Evolutionary conservation across 2,113 vertebrate genomes (phyloP).

Genomic region (Paradoxurus hermaphroditus): DNA sequence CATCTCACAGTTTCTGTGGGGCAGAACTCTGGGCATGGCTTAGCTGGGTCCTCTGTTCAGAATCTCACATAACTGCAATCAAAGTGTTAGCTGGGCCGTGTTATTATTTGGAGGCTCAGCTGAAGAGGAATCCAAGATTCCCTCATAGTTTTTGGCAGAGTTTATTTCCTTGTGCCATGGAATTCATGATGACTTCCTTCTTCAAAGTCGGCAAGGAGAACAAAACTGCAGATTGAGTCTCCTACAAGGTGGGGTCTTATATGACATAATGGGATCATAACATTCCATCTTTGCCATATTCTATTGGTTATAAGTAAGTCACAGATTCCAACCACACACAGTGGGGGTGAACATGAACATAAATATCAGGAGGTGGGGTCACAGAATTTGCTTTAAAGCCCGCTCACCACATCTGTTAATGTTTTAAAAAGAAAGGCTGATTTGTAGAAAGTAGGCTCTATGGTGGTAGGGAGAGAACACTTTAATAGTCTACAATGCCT

Average conservation of each 20-base stretch:
- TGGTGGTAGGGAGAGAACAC: background rate
- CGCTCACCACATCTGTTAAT: background rate
- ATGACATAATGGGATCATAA: background rate
- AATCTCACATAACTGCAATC: background rate
- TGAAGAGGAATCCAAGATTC: background rate
- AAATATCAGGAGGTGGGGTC: background rate
- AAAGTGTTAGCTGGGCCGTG: background rate
- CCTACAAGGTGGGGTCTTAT: background rate
- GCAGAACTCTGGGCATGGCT: background rate
- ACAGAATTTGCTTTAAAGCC: background rate
- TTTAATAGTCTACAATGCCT: background rate
- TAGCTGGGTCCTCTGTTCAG: background rate
- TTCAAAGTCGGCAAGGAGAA: background rate
- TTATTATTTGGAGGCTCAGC: background rate
- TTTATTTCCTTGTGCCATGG: background rate
- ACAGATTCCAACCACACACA: background rate
- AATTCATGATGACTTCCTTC: background rate
- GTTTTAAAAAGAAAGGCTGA: background rate
- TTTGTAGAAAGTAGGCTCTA: background rate
- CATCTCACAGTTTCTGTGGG: background rate
- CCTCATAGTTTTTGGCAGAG: background rate
- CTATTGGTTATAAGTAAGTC: background rate
- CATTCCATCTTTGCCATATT: background rate
- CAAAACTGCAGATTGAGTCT: background rate
- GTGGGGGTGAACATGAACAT: background rate